Conservation (phyloP, 2,113 vertebrate species). For the Cavia aperea region DNA sequence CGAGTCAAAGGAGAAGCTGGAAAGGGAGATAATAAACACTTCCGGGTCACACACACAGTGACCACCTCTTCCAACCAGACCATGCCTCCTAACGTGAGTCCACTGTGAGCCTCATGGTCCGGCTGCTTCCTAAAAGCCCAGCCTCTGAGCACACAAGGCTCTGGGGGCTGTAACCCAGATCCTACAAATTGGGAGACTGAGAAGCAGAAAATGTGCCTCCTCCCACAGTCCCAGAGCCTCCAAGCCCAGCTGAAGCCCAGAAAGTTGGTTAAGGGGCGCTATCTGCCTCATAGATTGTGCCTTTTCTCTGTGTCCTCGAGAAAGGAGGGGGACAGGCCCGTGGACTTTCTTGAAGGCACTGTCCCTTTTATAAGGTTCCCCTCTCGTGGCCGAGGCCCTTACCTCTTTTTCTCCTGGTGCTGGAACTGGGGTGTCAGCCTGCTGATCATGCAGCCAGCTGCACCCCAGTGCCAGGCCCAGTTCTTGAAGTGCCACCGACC, state of each 20-base stretch:
- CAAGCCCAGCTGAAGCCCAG: rapidly evolving
- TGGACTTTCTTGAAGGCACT: not conserved
- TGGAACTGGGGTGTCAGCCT: not conserved
- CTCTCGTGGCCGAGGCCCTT: not conserved
- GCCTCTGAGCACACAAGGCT: not conserved
- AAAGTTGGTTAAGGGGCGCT: not conserved
- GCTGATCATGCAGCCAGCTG: not conserved
- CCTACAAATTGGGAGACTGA: too few species aligned
- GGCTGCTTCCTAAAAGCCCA: not conserved
- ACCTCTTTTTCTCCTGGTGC: not conserved
- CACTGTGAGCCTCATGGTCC: not conserved
- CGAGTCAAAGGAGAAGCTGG: not conserved
- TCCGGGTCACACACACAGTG: not conserved
- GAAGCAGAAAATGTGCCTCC: not conserved
- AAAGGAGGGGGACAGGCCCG: rapidly evolving
- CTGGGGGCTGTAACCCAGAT: not conserved
- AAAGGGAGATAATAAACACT: not conserved
- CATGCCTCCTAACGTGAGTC: not conserved
- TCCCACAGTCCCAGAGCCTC: not conserved
- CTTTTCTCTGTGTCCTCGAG: not conserved
- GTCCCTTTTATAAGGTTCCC: not conserved
- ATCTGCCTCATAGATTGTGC: too few species aligned
- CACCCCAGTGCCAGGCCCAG: not conserved
- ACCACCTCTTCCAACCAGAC: not conserved
- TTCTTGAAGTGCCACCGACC: not conserved